A percentile compares a stretch with the other conserved stretches of the same genome.
phyloP scores from a whole-genome alignment of 2,888 invertebrate species.

The Empis livida region DNA sequence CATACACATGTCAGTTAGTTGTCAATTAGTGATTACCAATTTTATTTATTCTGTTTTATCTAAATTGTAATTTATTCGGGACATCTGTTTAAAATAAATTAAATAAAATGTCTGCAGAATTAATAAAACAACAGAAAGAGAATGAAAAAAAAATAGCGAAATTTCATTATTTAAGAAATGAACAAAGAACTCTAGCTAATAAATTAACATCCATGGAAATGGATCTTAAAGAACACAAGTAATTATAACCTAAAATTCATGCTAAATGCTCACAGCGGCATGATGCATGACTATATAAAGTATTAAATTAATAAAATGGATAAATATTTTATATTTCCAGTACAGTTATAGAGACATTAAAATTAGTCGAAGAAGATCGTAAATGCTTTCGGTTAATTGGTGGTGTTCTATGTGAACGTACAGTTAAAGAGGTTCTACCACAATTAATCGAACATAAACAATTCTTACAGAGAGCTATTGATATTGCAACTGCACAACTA shows the following conservation, averaged over 20 bases:
- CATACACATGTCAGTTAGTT: no score
- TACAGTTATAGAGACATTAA: slow-evolving; percentile 86
- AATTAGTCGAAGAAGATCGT: slow-evolving; percentile 67
- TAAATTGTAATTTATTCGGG: slow-evolving; percentile 8
- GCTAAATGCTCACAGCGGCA: neutral
- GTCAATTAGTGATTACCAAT: neutral
- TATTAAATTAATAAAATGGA: neutral
- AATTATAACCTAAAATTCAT: slow-evolving; percentile 23
- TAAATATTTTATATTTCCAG: slow-evolving; percentile 40
- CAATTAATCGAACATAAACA: slow-evolving; percentile 67
- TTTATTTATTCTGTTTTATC: slow-evolving; percentile 6
- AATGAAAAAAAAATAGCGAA: slow-evolving; percentile 74
- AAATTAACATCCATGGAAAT: slow-evolving; percentile 87
- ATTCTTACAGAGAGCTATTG: slow-evolving; percentile 65
- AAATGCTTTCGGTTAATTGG: slow-evolving; percentile 91
- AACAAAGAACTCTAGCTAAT: slow-evolving; percentile 73
- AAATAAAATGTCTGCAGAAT: slow-evolving; percentile 29
- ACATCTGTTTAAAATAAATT: slow-evolving; percentile 11
- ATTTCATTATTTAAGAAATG: slow-evolving; percentile 75
- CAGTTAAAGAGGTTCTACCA: slow-evolving; percentile 82
- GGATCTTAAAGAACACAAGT: slow-evolving; percentile 96
- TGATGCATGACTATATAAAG: neutral
- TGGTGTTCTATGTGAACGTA: slow-evolving; percentile 84
- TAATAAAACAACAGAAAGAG: slow-evolving; percentile 25
- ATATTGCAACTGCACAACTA: slow-evolving; percentile 66